Evolutionary conservation across 2,888 invertebrate genomes (phyloP).

Genomic region (Netelia fuscicornis): DNA sequence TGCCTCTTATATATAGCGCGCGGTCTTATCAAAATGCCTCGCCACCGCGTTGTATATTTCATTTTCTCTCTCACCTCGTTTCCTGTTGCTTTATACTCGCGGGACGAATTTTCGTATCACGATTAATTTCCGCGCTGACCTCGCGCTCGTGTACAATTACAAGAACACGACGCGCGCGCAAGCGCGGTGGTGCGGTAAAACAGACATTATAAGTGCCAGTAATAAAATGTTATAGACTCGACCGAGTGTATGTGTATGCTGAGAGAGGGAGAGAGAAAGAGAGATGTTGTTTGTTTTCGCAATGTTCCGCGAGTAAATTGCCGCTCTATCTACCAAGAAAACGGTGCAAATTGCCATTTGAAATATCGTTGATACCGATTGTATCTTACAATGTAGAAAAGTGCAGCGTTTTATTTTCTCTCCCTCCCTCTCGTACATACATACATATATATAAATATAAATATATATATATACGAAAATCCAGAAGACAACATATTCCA

Average conservation of each 20-base stretch:
- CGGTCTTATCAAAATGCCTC: conserved; percentile 26
- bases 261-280: conserved; percentile 1
- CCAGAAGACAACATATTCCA: conserved; percentile 45
- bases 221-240: conserved; percentile 44
- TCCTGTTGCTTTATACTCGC: conserved; percentile 42
- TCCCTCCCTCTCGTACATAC: background rate
- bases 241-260: no score
- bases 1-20: conserved; percentile 31
- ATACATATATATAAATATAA: background rate
- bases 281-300: conserved; percentile 42
- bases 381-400: conserved; percentile 7
- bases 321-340: conserved; percentile 20
- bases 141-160: conserved; percentile 45
- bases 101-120: background rate
- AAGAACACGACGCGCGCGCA: conserved; percentile 50
- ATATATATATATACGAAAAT: background rate
- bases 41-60: background rate
- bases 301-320: conserved; percentile 43
- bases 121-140: conserved; percentile 50
- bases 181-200: conserved; percentile 16
- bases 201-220: conserved; percentile 32
- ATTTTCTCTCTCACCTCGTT: background rate
- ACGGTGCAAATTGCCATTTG: conserved; percentile 41
- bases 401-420: conserved; percentile 23
- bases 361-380: conserved; percentile 61